Percentiles rank a stretch among this genome's conserved stretches.
Evolutionary conservation across 2,797 vertebrate species (phyloP).

Genomic region (Onychomys leucogaster): DNA sequence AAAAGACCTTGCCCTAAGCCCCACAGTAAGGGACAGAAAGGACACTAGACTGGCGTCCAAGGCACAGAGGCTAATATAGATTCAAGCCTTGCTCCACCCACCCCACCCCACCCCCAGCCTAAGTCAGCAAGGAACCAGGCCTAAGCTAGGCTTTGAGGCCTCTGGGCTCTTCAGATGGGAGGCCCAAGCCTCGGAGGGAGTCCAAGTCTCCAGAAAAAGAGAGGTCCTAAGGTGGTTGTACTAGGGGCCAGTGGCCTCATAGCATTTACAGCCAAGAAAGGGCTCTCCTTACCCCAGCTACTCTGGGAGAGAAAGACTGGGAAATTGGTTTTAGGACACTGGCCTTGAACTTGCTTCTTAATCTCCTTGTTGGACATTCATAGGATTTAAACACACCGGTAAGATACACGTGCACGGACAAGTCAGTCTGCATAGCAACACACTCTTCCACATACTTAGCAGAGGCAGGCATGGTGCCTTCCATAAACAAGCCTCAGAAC

Average conservation of each 20-base stretch:
- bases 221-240: not conserved
- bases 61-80: fast-evolving
- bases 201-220: not conserved
- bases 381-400: not conserved
- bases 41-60: not conserved
- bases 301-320: not conserved
- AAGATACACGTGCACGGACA: not conserved
- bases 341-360: not conserved
- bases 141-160: not conserved
- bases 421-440: not conserved
- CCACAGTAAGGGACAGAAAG: not conserved
- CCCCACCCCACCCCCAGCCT: no score
- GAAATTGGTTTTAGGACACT: not conserved
- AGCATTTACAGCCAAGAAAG: not conserved
- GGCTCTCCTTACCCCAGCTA: not conserved
- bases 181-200: not conserved
- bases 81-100: not conserved
- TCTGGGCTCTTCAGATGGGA: not conserved
- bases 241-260: no score
- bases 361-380: not conserved
- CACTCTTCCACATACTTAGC: not conserved
- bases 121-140: not conserved
- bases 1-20: not conserved
- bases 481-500: slow-evolving; percentile 90
- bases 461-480: slow-evolving; percentile 46